Evolutionary conservation across 2,797 vertebrate species (phyloP), one percentile per base, ranked within the genome.

Genomic region (Xerus rutilus): DNA sequence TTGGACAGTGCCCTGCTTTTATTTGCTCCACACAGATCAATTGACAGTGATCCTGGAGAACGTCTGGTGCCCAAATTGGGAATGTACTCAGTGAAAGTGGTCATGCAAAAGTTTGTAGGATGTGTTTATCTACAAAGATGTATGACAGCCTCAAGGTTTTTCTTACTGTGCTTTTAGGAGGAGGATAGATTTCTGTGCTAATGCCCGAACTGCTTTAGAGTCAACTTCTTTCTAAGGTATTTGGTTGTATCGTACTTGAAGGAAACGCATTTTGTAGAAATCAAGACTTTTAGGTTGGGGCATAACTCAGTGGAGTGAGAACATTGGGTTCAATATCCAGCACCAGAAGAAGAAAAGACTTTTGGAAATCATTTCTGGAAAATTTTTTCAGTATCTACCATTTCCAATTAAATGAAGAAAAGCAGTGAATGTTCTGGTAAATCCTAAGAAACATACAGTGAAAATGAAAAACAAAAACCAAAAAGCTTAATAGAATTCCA

Each of bases 101-200:
- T 28, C n/a, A 3, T 2, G 6, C 32, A 3, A 4, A 78, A 8
- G 54, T 20, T 15, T 43, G 65, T 32, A 12, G 45, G 32, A 25
- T 0, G 12, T 0, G 0, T 11, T 15, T 11, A 7, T 52, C 70
- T 28, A 7, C 25, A 18, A 14, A 52, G 87, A 67, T 0, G 6
- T 11, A 10, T 5, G 35, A 73, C 21, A n/a, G 17, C 15, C 77
- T 57, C 4, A 0, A 14, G 30, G 9, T 6, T 49, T 49, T 20
- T 35, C 73, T 47, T n/a, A 7, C 23, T 59, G 30, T 74, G 1
- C 76, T 76, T 82, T 83, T 47, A 86, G 69, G 64, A 65, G 52
- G 87, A 62, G 1, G 23, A 12, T 23, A 3, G 1, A 39, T 59
- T 69, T 83, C 57, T 64, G 39, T 49, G 69, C 43, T 72, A 43